Evolutionary conservation across 64 coral and sea anemone genomes (phyloP).

Genomic region (Montipora cactus): DNA sequence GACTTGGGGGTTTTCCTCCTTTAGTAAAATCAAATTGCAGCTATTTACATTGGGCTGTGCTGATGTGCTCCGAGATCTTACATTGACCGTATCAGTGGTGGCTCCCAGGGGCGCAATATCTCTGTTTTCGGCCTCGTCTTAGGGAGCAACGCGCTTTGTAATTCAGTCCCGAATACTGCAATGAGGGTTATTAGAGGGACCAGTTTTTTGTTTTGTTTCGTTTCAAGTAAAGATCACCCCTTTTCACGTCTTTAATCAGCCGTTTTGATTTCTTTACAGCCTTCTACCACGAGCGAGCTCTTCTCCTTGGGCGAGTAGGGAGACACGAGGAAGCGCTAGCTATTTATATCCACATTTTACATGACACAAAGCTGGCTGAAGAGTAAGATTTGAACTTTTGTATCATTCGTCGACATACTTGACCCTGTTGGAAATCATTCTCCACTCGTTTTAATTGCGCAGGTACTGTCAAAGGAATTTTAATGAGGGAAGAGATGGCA

Average conservation of each 20-base stretch:
- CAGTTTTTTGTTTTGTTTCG: no score
- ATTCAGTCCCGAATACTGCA: no score
- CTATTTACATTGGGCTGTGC: no score
- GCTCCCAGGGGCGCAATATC: no score
- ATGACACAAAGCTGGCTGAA: conserved; percentile 87
- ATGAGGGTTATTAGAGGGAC: no score
- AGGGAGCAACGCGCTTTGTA: no score
- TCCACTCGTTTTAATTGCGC: not conserved
- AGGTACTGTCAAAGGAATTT: conserved; percentile 94
- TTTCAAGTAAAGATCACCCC: no score
- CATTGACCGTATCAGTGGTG: no score
- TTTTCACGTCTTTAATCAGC: not conserved
- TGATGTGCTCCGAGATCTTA: no score
- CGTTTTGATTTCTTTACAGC: conserved; percentile 48
- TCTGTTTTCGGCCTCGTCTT: no score
- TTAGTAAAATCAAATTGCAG: no score
- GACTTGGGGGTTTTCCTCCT: no score
- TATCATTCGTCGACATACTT: not conserved
- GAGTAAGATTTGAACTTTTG: conserved; percentile 61
- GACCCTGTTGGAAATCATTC: not conserved
- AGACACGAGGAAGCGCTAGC: conserved; percentile 93
- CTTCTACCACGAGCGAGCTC: conserved; percentile 92
- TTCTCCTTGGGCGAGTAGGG: conserved; percentile 87
- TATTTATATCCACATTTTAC: conserved; percentile 91
- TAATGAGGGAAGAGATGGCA: conserved; percentile 81